Evolutionary conservation across 2,888 invertebrate species (phyloP).

Genomic region (Philonicus albiceps): DNA sequence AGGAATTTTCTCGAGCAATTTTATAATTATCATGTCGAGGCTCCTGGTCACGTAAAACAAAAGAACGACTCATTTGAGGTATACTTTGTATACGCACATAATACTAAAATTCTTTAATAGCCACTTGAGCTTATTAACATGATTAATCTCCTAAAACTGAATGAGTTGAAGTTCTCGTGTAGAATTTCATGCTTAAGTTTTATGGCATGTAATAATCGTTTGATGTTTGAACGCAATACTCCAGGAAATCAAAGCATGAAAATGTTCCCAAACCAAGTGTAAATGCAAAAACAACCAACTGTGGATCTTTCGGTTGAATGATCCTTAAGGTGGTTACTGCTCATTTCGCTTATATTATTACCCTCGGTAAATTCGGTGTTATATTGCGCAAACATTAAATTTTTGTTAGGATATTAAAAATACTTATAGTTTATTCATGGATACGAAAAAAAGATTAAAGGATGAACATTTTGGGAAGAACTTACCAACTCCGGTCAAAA

Average conservation of each 20-base stretch:
- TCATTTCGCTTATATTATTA: background rate
- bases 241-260: background rate
- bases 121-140: background rate
- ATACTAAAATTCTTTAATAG: background rate
- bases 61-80: background rate
- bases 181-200: background rate
- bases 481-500: slow-evolving; percentile 64
- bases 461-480: background rate
- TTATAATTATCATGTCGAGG: background rate
- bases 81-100: background rate
- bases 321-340: background rate
- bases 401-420: background rate
- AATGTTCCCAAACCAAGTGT: background rate
- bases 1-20: background rate
- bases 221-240: background rate
- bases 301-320: background rate
- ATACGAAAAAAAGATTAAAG: background rate
- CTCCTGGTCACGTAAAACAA: background rate
- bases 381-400: background rate
- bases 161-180: background rate
- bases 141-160: background rate
- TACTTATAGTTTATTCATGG: background rate
- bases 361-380: background rate
- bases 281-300: background rate
- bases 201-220: background rate